Percentiles rank a stretch among this genome's conserved stretches.
Evolutionary conservation across 2,888 invertebrate species (phyloP).

Genomic region (Thymelicus acteon): DNA sequence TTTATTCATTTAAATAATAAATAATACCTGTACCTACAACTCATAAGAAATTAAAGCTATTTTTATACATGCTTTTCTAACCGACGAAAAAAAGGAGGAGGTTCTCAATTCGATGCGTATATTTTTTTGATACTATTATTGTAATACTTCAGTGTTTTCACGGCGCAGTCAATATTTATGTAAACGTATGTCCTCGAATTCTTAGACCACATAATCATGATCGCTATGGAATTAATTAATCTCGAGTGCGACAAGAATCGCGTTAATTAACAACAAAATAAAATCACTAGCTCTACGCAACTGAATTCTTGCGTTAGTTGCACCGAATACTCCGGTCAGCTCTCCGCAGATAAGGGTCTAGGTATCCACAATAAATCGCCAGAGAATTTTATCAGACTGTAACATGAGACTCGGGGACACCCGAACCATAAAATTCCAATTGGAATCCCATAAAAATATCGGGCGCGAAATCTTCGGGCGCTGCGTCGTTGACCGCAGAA

Average conservation of each 20-base stretch:
- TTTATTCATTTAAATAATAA: slow-evolving; percentile 2
- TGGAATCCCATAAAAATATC: slow-evolving; percentile 51
- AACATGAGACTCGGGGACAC: slow-evolving; percentile 46
- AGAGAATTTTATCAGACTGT: slow-evolving; percentile 49
- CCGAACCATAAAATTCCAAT: slow-evolving; percentile 50
- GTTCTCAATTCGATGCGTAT: no score
- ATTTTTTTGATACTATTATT: no score
- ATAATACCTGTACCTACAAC: no score
- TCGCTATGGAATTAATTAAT: no score
- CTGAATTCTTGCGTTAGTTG: slow-evolving; percentile 24
- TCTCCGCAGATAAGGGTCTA: slow-evolving; percentile 24
- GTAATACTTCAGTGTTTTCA: no score
- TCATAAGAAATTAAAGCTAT: no score
- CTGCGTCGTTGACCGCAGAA: slow-evolving; percentile 26
- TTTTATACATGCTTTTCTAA: no score
- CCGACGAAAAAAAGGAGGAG: no score
- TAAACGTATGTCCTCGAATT: no score
- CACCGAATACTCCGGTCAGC: slow-evolving; percentile 10
- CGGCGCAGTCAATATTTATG: no score
- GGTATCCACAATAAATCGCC: slow-evolving; percentile 42
- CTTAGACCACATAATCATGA: no score
- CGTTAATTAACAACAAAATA: slow-evolving; percentile 6
- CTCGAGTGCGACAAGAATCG: background rate
- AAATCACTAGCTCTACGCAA: slow-evolving; percentile 4
- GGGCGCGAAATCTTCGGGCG: slow-evolving; percentile 31